Evolutionary conservation across 1,140 invertebrate species (phyloP).

Genomic region (Thrips palmi): DNA sequence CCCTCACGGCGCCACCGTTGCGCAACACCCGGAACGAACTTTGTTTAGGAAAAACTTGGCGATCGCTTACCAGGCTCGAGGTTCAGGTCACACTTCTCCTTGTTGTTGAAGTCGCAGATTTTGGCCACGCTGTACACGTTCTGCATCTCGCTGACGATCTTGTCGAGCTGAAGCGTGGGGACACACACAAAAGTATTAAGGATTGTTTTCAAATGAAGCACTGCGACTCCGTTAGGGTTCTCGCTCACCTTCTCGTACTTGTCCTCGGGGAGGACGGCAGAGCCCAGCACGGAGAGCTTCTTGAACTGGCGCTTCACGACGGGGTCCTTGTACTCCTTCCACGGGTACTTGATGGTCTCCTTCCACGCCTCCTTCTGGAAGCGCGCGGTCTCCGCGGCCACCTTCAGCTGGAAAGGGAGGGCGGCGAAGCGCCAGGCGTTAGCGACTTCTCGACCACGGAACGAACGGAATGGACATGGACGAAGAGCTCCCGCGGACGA

Average conservation of each 20-base stretch:
- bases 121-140: constrained; percentile 61
- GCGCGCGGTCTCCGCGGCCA: constrained; percentile 19
- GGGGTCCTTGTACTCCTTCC: constrained; percentile 38
- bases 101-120: constrained; percentile 48
- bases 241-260: constrained; percentile 22
- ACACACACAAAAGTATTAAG: constrained; percentile 8
- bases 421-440: no score
- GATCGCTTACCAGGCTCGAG: constrained; percentile 47
- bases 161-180: constrained; percentile 28
- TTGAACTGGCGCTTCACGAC: constrained; percentile 43
- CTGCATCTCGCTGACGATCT: constrained; percentile 51
- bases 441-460: no score
- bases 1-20: no score
- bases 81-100: constrained; percentile 44
- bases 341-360: constrained; percentile 39
- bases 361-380: constrained; percentile 29
- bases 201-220: constrained; percentile 1
- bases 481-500: constrained; percentile 13
- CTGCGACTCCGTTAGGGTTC: neutral
- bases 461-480: constrained; percentile 2
- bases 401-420: constrained; percentile 17
- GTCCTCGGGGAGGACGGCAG: constrained; percentile 45
- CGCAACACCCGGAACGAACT: constrained; percentile 2
- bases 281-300: constrained; percentile 42
- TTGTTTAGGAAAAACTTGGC: neutral